These are phyloP conservation scores for Sisor rabdophorus DNA, from an alignment of 2,113 vertebrate species.

Conservation along the genomic window DNA sequence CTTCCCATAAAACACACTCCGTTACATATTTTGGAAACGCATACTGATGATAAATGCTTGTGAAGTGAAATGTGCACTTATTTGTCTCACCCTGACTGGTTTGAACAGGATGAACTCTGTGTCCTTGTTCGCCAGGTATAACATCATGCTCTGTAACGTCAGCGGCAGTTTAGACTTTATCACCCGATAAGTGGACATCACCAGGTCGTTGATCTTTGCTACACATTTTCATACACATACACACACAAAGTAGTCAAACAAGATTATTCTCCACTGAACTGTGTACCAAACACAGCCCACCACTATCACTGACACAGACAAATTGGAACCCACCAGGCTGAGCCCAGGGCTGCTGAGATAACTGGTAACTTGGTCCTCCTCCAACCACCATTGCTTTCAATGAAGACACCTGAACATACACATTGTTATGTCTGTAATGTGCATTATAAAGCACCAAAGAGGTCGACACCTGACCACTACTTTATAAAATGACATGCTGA, in stretches of 20 bases:
- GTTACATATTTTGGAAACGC: neutral
- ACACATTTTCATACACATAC: slow-evolving; percentile 38
- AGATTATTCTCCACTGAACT: neutral
- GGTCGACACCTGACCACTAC: neutral
- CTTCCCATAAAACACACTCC: neutral
- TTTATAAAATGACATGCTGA: too few species aligned
- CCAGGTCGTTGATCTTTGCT: slow-evolving; percentile 92
- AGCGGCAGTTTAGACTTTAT: slow-evolving; percentile 90
- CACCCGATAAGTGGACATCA: slow-evolving; percentile 83
- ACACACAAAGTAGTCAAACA: slow-evolving; percentile 9
- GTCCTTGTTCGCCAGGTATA: slow-evolving; percentile 94
- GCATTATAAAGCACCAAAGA: too few species aligned
- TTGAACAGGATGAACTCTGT: slow-evolving; percentile 98
- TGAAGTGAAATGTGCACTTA: neutral
- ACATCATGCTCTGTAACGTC: slow-evolving; percentile 89
- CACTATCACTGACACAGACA: neutral
- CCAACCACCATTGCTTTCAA: slow-evolving; percentile 89
- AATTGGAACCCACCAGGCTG: slow-evolving; percentile 80
- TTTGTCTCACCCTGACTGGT: slow-evolving; percentile 85
- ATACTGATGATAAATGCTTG: too few species aligned
- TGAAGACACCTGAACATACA: slow-evolving; percentile 76
- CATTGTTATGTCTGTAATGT: neutral
- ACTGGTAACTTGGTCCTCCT: slow-evolving; percentile 88
- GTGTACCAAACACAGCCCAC: neutral
- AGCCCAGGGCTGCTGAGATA: slow-evolving; percentile 94